Evolutionary conservation across 1,140 invertebrate genomes (phyloP), one percentile per base, ranked within the genome.

Genomic region (Steinernema feltiae): DNA sequence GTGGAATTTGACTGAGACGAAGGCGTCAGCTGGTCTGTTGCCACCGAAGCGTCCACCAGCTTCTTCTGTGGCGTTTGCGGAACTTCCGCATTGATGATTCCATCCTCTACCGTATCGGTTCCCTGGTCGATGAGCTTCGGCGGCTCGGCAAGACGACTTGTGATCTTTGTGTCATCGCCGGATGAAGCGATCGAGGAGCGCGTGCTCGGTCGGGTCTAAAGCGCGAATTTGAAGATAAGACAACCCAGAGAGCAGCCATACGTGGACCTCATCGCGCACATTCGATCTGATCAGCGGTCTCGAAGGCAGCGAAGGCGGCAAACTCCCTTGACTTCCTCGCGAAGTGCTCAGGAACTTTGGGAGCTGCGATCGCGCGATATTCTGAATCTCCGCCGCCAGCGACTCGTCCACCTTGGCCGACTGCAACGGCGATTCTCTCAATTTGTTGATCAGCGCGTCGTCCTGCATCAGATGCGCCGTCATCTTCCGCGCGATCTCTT

Each of bases 391-490:
- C 12, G 53, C 53, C 24, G 53, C 53, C 53, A 63, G 24, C 12
- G 12, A 15, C 53, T 63, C 53, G 53, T 63, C 53, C 7, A 63
- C 24, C 24, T 63, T 63, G 3, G 53, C 53, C 12, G 53, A 63
- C 2, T 21, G 7, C 53, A 63, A 27, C 3, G 53, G 53, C 15
- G 53, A 63, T 27, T 63, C 53, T 21, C 24, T 12, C 12, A 63
- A 21, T 21, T 27, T 12, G 7, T 15, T 63, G 2, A 63, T 63
- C 53, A 63, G 24, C 15, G 53, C 24, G 53, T 27, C 53, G 53
- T 63, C 53, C 53, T 63, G 53, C 53, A 63, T 63, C 12, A 63
- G 53, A 63, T 63, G 53, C 15, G 53, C 53, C 15, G 53, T 63
- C 53, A 63, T 63, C 53, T 63, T 63, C 53, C 53, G 7, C 24